These are phyloP conservation scores for Aromia moschata DNA, from an alignment of 2,888 invertebrate genomes.

Conservation along the genomic window DNA sequence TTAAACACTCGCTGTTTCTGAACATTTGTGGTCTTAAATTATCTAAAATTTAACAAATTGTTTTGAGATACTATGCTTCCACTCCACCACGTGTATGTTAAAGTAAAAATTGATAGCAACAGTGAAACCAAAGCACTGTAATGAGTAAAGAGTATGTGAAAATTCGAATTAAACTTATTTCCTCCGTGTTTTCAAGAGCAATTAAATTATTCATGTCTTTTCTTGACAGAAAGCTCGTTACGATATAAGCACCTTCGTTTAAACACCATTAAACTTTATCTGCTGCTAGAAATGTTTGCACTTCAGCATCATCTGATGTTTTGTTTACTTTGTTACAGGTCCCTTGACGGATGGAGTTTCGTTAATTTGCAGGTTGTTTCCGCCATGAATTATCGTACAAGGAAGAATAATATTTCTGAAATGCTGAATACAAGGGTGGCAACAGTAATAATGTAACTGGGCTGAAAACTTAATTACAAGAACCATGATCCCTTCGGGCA, in stretches of 20 bases:
- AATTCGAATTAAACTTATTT: not conserved
- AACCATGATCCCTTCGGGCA: conserved; percentile 51
- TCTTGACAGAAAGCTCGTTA: not conserved
- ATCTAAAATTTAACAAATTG: too few species aligned
- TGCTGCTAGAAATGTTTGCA: conserved; percentile 7
- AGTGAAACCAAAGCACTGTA: too few species aligned
- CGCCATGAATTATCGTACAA: conserved; percentile 41
- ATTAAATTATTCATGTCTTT: conserved; percentile 9
- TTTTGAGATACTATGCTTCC: too few species aligned
- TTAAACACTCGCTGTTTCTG: too few species aligned
- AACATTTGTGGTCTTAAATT: too few species aligned
- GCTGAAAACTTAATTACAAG: conserved; percentile 55
- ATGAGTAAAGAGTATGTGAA: too few species aligned
- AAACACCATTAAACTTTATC: conserved; percentile 20
- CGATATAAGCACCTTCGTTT: conserved; percentile 12
- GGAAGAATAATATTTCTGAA: conserved; percentile 45
- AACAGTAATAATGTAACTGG: conserved; percentile 50
- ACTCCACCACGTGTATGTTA: too few species aligned
- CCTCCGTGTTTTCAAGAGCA: not conserved
- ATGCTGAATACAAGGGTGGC: conserved; percentile 45
- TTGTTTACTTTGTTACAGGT: conserved; percentile 32
- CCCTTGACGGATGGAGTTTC: conserved; percentile 27
- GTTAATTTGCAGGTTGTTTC: conserved; percentile 45
- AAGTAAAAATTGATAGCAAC: too few species aligned
- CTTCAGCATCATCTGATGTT: conserved; percentile 19